Evolutionary conservation across 2,888 invertebrate species (phyloP).

Genomic region (Coelinius sp.): DNA sequence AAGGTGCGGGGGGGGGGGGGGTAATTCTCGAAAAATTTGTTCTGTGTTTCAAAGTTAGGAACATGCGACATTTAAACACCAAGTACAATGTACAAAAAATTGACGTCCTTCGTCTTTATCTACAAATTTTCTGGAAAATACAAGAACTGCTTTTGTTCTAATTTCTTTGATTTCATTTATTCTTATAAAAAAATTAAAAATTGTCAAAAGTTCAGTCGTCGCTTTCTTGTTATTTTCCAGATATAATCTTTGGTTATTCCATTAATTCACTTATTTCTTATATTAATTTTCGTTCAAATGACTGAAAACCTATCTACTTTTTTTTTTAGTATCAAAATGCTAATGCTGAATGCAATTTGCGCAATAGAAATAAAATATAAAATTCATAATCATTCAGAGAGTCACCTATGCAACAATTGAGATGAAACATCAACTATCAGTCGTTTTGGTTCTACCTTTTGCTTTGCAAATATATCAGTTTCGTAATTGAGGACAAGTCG

Average conservation of each 20-base stretch:
- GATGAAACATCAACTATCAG: conserved; percentile 27
- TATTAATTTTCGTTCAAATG: not conserved
- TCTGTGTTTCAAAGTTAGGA: conserved; percentile 48
- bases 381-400: conserved; percentile 44
- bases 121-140: not conserved
- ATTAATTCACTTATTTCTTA: too few relatives aligned
- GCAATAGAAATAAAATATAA: conserved; percentile 46
- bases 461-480: conserved; percentile 52
- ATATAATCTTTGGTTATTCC: conserved; percentile 1
- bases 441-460: conserved; percentile 48
- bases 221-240: not conserved
- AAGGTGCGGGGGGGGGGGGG: conserved; percentile 40
- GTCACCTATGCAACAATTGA: conserved; percentile 57
- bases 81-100: conserved; percentile 51
- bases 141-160: not conserved
- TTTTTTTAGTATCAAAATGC: not conserved
- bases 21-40: conserved; percentile 54
- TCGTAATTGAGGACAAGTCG: conserved; percentile 51
- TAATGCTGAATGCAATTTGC: conserved; percentile 46
- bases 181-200: not conserved
- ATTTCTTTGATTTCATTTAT: not conserved
- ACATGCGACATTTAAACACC: conserved; percentile 68
- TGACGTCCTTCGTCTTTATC: conserved; percentile 18
- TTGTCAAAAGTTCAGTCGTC: not conserved
- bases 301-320: too few relatives aligned